phyloP scores from a whole-genome alignment of 1,140 invertebrate genomes.

The Sminthurides bifidus region DNA sequence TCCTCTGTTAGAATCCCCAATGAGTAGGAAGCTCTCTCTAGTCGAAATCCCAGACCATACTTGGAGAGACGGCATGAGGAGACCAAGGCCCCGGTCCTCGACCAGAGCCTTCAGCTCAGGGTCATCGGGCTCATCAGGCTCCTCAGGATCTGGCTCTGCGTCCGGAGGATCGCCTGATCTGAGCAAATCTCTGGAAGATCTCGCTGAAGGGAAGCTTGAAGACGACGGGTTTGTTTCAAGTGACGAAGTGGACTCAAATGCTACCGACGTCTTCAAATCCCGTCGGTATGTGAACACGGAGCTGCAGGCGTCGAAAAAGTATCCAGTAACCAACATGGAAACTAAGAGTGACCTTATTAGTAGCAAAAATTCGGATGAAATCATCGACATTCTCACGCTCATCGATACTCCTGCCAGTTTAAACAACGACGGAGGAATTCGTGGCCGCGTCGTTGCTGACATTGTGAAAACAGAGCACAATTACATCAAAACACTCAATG shows the following conservation, averaged over 20 bases:
- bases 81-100: background rate
- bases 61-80: slow-evolving; percentile 9
- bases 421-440: slow-evolving; percentile 46
- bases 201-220: slow-evolving; percentile 18
- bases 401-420: slow-evolving; percentile 42
- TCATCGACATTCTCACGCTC: background rate
- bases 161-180: background rate
- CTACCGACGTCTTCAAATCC: too few species aligned
- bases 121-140: too few species aligned
- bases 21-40: slow-evolving; percentile 15
- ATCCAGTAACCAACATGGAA: too few species aligned
- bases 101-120: too few species aligned
- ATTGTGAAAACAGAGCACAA: slow-evolving; percentile 65
- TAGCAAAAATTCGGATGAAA: background rate
- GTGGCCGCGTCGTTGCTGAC: slow-evolving; percentile 65
- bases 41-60: slow-evolving; percentile 29
- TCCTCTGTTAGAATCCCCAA: slow-evolving; percentile 2
- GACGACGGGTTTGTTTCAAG: slow-evolving; percentile 27
- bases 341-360: too few species aligned
- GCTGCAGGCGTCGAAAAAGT: too few species aligned
- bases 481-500: slow-evolving; percentile 65
- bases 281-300: too few species aligned
- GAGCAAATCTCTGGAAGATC: slow-evolving; percentile 11
- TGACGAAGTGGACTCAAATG: slow-evolving; percentile 17
- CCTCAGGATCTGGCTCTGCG: background rate